Conservation (phyloP, 2,888 invertebrate species). For the Apoda limacodes region DNA sequence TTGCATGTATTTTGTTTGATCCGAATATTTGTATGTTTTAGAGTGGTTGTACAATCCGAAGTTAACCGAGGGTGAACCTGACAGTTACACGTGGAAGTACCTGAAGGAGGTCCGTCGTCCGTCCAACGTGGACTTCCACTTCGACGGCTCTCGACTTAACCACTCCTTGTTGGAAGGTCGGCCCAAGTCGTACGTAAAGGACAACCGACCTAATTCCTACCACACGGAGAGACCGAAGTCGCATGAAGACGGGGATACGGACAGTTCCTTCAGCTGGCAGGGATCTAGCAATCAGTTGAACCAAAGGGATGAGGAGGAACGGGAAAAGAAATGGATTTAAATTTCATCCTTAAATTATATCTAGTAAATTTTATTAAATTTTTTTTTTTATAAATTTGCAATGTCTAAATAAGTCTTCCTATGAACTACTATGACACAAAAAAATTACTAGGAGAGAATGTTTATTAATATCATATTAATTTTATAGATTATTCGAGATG, state of each 20-base stretch:
- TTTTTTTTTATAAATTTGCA: no score
- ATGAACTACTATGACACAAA: no score
- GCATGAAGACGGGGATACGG: constrained; percentile 50
- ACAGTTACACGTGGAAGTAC: constrained; percentile 63
- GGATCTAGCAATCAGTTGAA: constrained; percentile 39
- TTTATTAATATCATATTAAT: no score
- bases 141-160: constrained; percentile 44
- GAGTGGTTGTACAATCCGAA: constrained; percentile 63
- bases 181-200: constrained; percentile 28
- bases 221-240: constrained; percentile 26
- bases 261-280: constrained; percentile 60
- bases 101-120: constrained; percentile 54
- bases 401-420: no score
- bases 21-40: constrained; percentile 22
- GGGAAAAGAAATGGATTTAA: constrained; percentile 24
- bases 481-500: no score
- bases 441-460: no score
- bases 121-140: constrained; percentile 53
- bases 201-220: constrained; percentile 28
- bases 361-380: no score
- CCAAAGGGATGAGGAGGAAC: constrained; percentile 18
- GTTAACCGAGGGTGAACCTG: constrained; percentile 28
- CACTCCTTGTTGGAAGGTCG: constrained; percentile 32
- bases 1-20: not conserved
- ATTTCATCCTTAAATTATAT: no score